Evolutionary conservation across 2,888 invertebrate genomes (phyloP), one percentile per base, ranked within the genome.

Genomic region (Petrolisthes cinctipes): DNA sequence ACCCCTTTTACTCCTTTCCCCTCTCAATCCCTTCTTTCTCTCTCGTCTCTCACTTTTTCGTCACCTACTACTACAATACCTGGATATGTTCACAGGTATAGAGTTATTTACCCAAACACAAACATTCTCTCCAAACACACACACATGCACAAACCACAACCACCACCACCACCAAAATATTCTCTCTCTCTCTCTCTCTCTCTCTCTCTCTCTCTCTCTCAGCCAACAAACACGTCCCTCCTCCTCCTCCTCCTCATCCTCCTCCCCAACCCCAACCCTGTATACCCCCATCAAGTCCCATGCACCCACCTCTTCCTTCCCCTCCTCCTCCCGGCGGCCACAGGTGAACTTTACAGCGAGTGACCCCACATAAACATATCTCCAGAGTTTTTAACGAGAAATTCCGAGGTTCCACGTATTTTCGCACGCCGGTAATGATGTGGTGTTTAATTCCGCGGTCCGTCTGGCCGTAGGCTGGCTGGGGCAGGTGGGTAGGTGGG

Each of bases 131-230:
- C 9, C 73, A 5, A 11, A n/a, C 6, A 6, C n/a, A 11, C 73
- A 7, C 23, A 17, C 73, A 11, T n/a, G n/a, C 73, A 11, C 73
- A 6, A 73, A 5, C 23, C n/a, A 6, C 73, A 7, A 73, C 73
- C n/a, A 5, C 73, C n/a, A 73, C 5, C 23, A 73, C 9, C 73
- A 11, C n/a, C 17, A 6, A 6, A n/a, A 5, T 73, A 6, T 73
- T n/a, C 73, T 6, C n/a, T 6, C 23, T 73, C 7, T 11, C 6
- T 76, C 51, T 53, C 53, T 37, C 76, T 76, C 76, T 23, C 76
- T 76, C 76, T 76, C 76, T 76, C 37, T 37, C 76, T 23, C 76
- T 76, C 37, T 76, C 37, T 37, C 20, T 76, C 76, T 76, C 76
- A 11, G n/a, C n/a, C n/a, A n/a, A n/a, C n/a, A n/a, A n/a, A n/a